Percentiles rank a stretch among this genome's conserved stretches.
These are phyloP conservation scores for Pedetes capensis DNA, from an alignment of 2,113 vertebrate genomes.

Conservation along the genomic window DNA sequence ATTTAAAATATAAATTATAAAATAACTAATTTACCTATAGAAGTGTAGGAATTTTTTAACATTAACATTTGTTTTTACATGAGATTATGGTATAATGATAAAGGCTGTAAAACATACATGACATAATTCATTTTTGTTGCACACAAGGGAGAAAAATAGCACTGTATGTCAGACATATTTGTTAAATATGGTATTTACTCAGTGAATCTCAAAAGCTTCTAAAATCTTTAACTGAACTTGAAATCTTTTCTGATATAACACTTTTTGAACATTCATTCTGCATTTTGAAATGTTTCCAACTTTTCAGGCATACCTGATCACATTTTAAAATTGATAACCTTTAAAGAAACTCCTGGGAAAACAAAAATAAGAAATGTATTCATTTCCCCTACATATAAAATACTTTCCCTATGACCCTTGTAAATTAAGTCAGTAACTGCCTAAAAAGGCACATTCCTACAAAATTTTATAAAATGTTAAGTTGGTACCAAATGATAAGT, in stretches of 20 bases:
- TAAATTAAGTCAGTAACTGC: slow-evolving; percentile 53
- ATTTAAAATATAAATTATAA: slow-evolving; percentile 69
- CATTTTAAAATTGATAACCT: background rate
- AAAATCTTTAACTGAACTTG: slow-evolving; percentile 6
- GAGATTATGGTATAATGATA: background rate
- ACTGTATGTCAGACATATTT: background rate
- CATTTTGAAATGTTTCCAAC: slow-evolving; percentile 7
- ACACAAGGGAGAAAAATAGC: background rate
- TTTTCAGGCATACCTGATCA: slow-evolving; percentile 22
- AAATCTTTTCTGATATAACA: slow-evolving; percentile 9
- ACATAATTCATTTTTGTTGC: background rate
- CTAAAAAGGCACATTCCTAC: slow-evolving; percentile 55
- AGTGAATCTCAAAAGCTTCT: background rate
- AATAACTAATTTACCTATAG: slow-evolving; percentile 72
- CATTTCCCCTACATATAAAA: slow-evolving; percentile 47
- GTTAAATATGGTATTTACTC: background rate
- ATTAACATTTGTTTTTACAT: slow-evolving; percentile 14
- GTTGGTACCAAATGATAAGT: slow-evolving; percentile 16
- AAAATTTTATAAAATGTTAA: slow-evolving; percentile 62
- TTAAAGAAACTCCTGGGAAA: slow-evolving; percentile 57
- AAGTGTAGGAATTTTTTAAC: slow-evolving; percentile 39
- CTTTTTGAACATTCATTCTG: background rate
- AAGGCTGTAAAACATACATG: background rate
- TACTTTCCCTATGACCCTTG: background rate
- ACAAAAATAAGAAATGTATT: slow-evolving; percentile 9